Evolutionary conservation across 2,113 vertebrate species (phyloP), one percentile per base, ranked within the genome.

Genomic region (Astur gentilis): DNA sequence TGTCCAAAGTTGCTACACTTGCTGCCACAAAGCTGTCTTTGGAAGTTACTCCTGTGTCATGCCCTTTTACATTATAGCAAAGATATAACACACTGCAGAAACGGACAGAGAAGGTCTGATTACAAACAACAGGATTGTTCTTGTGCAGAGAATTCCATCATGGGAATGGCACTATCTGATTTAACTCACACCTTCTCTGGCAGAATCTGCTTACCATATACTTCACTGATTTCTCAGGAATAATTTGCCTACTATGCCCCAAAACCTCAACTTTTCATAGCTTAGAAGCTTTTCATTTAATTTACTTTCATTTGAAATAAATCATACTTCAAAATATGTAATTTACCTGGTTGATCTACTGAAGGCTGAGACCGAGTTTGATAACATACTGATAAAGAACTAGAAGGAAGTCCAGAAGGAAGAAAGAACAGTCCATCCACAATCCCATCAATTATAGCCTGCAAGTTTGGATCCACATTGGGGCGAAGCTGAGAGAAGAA

Each of bases 361-460:
- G 96, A 78, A 94, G 95, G 83, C 78, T 85, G 88, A 54, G 65
- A 91, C 34, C 55, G 94, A 88, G 89, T 89, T 75, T 98, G 97
- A 79, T 97, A 97, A 87, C 76, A 83, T 27, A 95, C 86, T 83
- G 94, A 69, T 40, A 96, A 87, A 79, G 84, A 94, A 71, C 95
- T 75, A 60, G 94, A 97, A 94, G 98, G 93, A 58, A 97, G 96
- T 75, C 98, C 98, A 83, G 97, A 96, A 79, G 99, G 99, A 94
- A 99, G 98, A n/a, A 98, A 98, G 86, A 99, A 99, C 78, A 99
- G 98, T 84, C 99, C 98, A 98, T 99, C 99, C 76, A 99, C 93
- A 96, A 99, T 98, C 75, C 98, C 98, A 93, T 99, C 99, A 38
- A 99, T 98, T 96, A 98, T 78, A 76, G 98, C 98, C 97, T 98